Percentiles rank a stretch among this genome's conserved stretches.
Evolutionary conservation across 2,113 vertebrate species (phyloP).

Genomic region (Pseudonaja textilis): DNA sequence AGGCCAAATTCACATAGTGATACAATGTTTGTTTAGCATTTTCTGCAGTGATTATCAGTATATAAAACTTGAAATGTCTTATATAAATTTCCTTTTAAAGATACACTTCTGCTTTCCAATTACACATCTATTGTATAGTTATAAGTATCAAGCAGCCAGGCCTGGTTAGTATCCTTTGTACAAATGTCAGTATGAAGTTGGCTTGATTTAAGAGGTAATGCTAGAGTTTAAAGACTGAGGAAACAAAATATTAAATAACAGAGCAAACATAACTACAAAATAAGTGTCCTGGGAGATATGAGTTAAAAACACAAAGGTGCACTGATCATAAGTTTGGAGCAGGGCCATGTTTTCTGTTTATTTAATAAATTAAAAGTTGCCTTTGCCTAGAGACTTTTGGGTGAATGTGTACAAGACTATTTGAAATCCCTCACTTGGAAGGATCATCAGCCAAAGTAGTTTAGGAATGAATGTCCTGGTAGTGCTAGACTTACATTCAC

Average conservation of each 20-base stretch:
- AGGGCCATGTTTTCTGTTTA: not conserved
- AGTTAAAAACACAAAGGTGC: not conserved
- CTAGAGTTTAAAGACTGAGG: not conserved
- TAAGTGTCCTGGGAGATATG: not conserved
- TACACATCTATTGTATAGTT: not conserved
- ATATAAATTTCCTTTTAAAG: not conserved
- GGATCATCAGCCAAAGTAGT: not conserved
- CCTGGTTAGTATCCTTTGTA: not conserved
- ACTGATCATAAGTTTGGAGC: not conserved
- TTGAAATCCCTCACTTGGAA: not conserved
- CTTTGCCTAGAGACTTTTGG: not conserved
- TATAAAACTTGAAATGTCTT: not conserved
- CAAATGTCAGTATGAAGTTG: not conserved
- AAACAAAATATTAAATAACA: not conserved
- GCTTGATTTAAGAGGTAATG: not conserved
- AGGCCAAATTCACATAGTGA: not conserved
- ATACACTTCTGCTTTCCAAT: not conserved
- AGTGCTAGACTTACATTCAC: not conserved
- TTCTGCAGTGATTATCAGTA: not conserved
- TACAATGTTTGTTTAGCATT: not conserved
- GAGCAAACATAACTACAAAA: not conserved
- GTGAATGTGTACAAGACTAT: not conserved
- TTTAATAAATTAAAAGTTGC: not conserved
- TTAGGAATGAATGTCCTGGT: not conserved
- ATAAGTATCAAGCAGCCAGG: not conserved